A percentile compares a stretch with the other conserved stretches of the same genome.
Conservation (phyloP, 37 sponge, comb jelly and placozoan species). For the Bolinopsis microptera region DNA sequence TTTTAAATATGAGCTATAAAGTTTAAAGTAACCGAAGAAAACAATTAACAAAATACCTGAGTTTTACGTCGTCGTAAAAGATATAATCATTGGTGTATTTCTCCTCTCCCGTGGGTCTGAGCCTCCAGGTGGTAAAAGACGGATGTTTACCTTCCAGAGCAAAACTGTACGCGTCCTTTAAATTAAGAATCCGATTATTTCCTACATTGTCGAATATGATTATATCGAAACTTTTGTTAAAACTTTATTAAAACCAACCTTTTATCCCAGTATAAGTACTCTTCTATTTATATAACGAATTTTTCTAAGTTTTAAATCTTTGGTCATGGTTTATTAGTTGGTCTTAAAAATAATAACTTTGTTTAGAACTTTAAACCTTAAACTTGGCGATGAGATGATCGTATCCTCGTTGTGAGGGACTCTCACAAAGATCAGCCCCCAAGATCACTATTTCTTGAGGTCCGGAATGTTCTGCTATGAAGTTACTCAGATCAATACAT, state of each 20-base stretch:
- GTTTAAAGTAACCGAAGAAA: too few species aligned
- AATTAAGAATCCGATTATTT: too few species aligned
- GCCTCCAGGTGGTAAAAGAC: constrained; percentile 41
- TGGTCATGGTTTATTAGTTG: too few species aligned
- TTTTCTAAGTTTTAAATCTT: too few species aligned
- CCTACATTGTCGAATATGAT: too few species aligned
- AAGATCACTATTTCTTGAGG: constrained; percentile 10
- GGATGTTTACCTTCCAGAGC: constrained; percentile 47
- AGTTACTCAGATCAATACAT: background rate
- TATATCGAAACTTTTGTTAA: too few species aligned
- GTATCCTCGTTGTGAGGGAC: background rate
- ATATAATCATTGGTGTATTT: constrained; percentile 51
- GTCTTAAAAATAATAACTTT: too few species aligned
- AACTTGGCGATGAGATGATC: constrained; percentile 11
- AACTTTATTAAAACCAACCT: too few species aligned
- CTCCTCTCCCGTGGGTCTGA: constrained; percentile 60
- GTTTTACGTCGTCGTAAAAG: background rate
- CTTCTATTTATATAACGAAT: too few species aligned
- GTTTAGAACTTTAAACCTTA: background rate
- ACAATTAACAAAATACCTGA: constrained; percentile 54
- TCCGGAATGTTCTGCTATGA: background rate
- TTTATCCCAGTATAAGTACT: too few species aligned
- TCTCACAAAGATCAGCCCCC: constrained; percentile 48
- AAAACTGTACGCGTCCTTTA: constrained; percentile 31
- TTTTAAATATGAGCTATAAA: too few species aligned